Evolutionary conservation across 2,888 invertebrate genomes (phyloP).

Genomic region (Sthenelais limicola): DNA sequence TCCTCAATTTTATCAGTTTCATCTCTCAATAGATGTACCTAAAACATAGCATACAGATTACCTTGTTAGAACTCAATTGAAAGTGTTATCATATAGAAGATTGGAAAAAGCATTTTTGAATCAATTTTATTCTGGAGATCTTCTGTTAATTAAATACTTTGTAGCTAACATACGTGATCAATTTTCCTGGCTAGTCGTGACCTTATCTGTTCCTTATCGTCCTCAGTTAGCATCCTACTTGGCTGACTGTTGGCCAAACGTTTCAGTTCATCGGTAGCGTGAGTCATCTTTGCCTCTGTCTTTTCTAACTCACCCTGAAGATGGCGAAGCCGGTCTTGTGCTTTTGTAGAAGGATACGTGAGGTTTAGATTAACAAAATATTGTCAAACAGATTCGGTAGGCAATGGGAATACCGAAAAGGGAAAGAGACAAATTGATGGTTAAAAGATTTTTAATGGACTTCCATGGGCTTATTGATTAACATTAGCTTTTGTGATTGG

Average conservation of each 20-base stretch:
- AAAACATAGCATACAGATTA: neutral
- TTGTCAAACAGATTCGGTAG: too few relatives aligned
- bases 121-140: neutral
- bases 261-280: constrained; percentile 63
- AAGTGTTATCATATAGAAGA: neutral
- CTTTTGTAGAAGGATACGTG: constrained; percentile 55
- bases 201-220: constrained; percentile 63
- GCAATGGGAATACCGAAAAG: too few relatives aligned
- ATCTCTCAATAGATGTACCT: constrained; percentile 67
- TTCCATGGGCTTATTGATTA: too few relatives aligned
- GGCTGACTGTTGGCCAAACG: constrained; percentile 58
- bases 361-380: too few relatives aligned
- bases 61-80: neutral
- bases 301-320: constrained; percentile 60
- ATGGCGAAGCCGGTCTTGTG: constrained; percentile 60
- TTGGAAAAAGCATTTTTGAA: neutral
- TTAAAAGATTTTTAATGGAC: too few relatives aligned
- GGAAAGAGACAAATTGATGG: too few relatives aligned
- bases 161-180: constrained; percentile 57
- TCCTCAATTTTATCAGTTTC: constrained; percentile 64
- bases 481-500: too few relatives aligned
- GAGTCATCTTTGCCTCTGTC: constrained; percentile 61
- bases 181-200: constrained; percentile 65
- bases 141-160: neutral
- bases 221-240: constrained; percentile 57